Evolutionary conservation across 1,140 invertebrate genomes (phyloP), one percentile per base, ranked within the genome.

Genomic region (Adoxophyes honmai): DNA sequence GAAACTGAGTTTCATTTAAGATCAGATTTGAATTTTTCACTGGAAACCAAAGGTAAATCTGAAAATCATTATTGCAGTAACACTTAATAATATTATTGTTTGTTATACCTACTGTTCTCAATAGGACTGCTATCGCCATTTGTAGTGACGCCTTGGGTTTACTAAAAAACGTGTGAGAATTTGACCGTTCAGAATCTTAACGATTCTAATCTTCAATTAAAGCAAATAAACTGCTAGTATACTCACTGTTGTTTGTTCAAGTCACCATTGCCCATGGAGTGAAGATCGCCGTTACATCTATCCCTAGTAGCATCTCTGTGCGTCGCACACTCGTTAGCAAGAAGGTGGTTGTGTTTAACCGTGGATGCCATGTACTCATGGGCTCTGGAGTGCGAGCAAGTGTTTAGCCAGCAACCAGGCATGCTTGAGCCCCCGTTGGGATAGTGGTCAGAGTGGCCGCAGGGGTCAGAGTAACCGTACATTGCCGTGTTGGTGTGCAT

Each of bases 401-500:
- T 39, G 13, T 64, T 60, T 9, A 52, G 14, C 34, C 34, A 52
- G 21, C 59, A 62, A 1, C 55, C 59, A 13, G 59, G 59, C 57
- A 60, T 58, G n/a, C 28, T 37, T 1, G 14, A 55, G 18, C 64
- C 64, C 10, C 51, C 48, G 59, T 82, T 82, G 3, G 82, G 80
- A 66, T 77, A 90, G 66, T 90, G 91, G 60, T 91, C 90, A 28
- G 69, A 72, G 66, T 90, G 73, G 5, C 91, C 90, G 4, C 90
- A 58, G 0, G 81, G 67, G 16, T 69, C 57, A 2, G 28, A 39
- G 59, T 87, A 70, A 4, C 89, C 89, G n/a, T 8, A 48, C 3
- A 86, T 57, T 10, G 69, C 85, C 16, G 73, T 85, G 58, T 91
- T 88, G 0, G 92, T 92, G 62, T 93, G 93, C 48, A 93, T 90